Base-by-base conservation (phyloP, 2,113 vertebrate species). In the Erinaceus europaeus region DNA sequence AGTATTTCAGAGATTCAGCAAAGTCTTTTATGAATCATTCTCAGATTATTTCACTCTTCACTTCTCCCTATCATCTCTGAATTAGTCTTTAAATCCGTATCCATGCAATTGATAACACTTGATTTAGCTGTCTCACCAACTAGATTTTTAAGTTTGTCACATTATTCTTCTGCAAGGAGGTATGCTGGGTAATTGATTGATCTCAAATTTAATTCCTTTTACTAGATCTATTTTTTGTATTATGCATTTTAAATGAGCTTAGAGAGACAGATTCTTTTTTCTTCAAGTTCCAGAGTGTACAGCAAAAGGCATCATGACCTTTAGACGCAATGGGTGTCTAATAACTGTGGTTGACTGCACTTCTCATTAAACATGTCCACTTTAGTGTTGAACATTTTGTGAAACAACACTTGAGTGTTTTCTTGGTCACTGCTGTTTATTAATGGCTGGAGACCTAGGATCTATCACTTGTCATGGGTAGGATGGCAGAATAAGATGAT, bases 11-110 rank as follows among this genome's bases (percentile, higher is more conserved):
- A 46, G 61, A 29, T 62, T 23, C 29, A 2, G 3, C 17, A 27
- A n/a, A 44, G 6, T 42, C 42, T 38, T 59, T 34, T 68, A 0
- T 34, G 27, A 14, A 59, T 2, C 9, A 50, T 21, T 75, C 36
- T 77, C 32, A 82, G 77, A 69, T n/a, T 32, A 25, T 46, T 38
- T 12, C 23, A 52, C 32, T 36, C 14, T 75, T 46, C 15, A 32
- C 65, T 67, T 73, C 32, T 57, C n/a, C n/a, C 32, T 73, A 7
- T 15, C 14, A 29, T 85, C 53, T 67, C 29, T 40, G 34, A 69
- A 53, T 13, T 55, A 34, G 38, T 82, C 23, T 61, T 80, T 88
- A 76, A 46, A 25, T 68, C n/a, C 91, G 75, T 84, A 83, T 34
- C 18, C 76, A 64, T 15, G 34, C 9, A 74, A 27, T 79, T 86